Evolutionary conservation across 1,140 invertebrate species (phyloP), one percentile per base, ranked within the genome.

Genomic region (Lordiphosa clarofinis): DNA sequence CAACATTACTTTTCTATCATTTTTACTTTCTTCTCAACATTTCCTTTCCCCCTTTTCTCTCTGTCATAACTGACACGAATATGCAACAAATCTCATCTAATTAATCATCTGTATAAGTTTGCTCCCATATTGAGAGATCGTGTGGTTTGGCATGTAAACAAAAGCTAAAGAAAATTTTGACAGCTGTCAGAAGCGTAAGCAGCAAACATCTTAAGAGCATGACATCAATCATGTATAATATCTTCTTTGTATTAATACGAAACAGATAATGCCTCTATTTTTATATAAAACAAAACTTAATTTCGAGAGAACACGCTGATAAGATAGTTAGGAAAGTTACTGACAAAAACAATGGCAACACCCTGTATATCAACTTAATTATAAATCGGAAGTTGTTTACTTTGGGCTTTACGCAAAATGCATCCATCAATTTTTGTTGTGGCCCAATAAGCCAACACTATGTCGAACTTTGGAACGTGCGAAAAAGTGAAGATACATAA

Each of bases 331-430:
- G 52, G 60, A 69, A 69, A 65, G 39, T 56, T 60, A 65, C 66
- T 43, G 47, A 31, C 40, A 42, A 47, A 19, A 19, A 13, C 4
- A 33, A 15, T 6, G 46, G n/a, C 15, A 35, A 57, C 54, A 50
- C 48, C 66, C 50, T 72, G n/a, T 69, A 56, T 43, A 38, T 46
- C 5, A 31, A 36, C 35, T 56, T 61, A 65, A 57, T 54, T 69
- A 49, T 43, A 66, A 48, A 65, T 70, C 70, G 70, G 70, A 73
- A 73, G 70, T 73, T 73, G 47, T 73, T 70, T 70, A 56, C 66
- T 42, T 49, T 40, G 15, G 62, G 66, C 70, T 69, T 65, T 55
- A 35, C 21, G 8, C 24, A 56, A 19, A 50, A 57, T 52, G 47
- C 61, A 73, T 73, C 70, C 60, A 73, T 73, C 70, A 73, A 70